Evolutionary conservation across 2,888 invertebrate species (phyloP), one percentile per base, ranked within the genome.

Genomic region (Cheilosia impressa): DNA sequence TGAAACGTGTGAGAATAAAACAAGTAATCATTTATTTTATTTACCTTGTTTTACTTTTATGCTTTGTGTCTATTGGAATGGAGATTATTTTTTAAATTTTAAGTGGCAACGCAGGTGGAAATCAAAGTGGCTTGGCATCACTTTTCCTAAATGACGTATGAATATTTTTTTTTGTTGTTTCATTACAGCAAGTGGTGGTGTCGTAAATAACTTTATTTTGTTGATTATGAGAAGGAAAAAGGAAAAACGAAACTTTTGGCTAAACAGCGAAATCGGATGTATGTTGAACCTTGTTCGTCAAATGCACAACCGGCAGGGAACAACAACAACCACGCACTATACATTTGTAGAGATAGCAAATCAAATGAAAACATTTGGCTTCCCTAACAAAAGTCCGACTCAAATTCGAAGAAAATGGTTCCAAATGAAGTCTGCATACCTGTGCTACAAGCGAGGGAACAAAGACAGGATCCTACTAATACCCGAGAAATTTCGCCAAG

Each of bases 371-470:
- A 89, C 88, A 17, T 87, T 88, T 27, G 90, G 91, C 34, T 90
- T 89, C 47, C 89, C 90, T 4, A 91, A 90, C 65, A 90, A 90
- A 77, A 89, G 91, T 2, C 89, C 90, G 2, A 90, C 91, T 0
- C 90, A 90, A 87, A 90, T 90, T 6, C 87, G 90, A 31, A 84
- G 90, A 5, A 90, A 90, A 47, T 90, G 90, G 90, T 90, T 90
- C 71, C 90, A 90, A 85, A 90, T 90, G 90, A 90, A 90, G 66
- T 91, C 91, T 0, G 90, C 90, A 0, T 90, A 90, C 65, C 87
- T 90, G 0, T 90, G 90, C 50, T 90, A 88, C 41, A 90, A 91
- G 24, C 90, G 91, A 41, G 90, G 90, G 0, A 90, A 91, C n/a
- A 88, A 88, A 2, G 91, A 91, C 27, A 87, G 90, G 1, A 87